Evolutionary conservation across 2,113 vertebrate genomes (phyloP).

Genomic region (Oreotrochilus melanogaster): DNA sequence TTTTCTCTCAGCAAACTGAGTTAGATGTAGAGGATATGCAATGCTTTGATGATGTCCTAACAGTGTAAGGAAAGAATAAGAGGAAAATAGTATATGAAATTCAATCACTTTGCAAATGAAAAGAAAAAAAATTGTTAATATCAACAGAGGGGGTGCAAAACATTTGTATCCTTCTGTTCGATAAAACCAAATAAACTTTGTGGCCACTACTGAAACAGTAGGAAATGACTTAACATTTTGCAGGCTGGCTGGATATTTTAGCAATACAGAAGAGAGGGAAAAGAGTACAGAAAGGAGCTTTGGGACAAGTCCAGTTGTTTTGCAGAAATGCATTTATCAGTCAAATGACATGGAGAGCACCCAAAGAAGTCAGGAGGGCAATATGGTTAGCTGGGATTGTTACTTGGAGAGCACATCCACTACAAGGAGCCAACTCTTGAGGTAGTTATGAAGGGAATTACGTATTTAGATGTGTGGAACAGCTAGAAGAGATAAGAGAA

Average conservation of each 20-base stretch:
- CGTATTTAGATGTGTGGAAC: neutral
- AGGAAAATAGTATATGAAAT: neutral
- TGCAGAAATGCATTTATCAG: neutral
- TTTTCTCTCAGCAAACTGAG: neutral
- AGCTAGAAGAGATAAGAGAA: conserved; percentile 1
- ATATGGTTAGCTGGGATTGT: neutral
- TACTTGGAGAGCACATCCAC: neutral
- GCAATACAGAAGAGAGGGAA: neutral
- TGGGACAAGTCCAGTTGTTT: neutral
- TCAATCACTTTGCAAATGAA: neutral
- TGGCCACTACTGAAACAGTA: neutral
- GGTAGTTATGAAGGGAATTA: neutral
- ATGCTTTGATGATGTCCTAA: neutral
- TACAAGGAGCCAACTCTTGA: neutral
- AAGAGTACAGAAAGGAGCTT: neutral
- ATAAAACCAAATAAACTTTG: neutral
- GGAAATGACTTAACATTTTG: neutral
- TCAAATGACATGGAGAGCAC: neutral
- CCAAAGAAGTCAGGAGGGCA: neutral
- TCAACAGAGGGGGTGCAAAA: neutral
- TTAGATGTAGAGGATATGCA: neutral
- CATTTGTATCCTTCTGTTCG: neutral
- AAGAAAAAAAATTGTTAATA: neutral
- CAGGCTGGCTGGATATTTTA: neutral
- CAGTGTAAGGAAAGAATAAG: neutral